Evolutionary conservation across 2,888 invertebrate genomes (phyloP).

Genomic region (Drosophila rellima): DNA sequence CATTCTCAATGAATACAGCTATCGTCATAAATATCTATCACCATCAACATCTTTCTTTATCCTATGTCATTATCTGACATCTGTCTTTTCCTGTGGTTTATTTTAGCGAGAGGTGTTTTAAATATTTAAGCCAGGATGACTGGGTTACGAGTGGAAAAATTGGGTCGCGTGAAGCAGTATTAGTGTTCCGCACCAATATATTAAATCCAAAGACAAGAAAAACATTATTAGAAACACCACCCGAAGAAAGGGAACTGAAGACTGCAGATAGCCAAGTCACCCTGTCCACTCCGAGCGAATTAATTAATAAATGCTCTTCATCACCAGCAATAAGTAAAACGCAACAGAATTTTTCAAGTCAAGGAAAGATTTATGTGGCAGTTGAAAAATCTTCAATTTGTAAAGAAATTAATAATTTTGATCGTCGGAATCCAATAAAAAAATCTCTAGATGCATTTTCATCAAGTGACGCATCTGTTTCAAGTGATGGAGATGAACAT

Average conservation of each 20-base stretch:
- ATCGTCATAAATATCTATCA: background rate
- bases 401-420: constrained; percentile 23
- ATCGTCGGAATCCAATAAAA: constrained; percentile 32
- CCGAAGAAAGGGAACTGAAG: constrained; percentile 36
- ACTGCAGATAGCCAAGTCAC: constrained; percentile 33
- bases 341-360: constrained; percentile 22
- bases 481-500: constrained; percentile 82
- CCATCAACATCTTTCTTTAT: background rate
- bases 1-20: background rate
- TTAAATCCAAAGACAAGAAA: constrained; percentile 83
- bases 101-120: constrained; percentile 40
- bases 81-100: background rate
- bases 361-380: constrained; percentile 44
- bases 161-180: constrained; percentile 89
- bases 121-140: constrained; percentile 63
- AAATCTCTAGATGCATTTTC: constrained; percentile 71
- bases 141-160: constrained; percentile 88
- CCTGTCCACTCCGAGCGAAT: constrained; percentile 3
- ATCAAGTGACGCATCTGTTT: constrained; percentile 84
- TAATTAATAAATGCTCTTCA: constrained; percentile 11
- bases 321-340: constrained; percentile 31
- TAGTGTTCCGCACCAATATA: constrained; percentile 89
- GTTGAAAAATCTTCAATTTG: constrained; percentile 35
- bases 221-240: constrained; percentile 37
- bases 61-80: background rate